phyloP scores from a whole-genome alignment of 2,797 vertebrate genomes.

The Phyllotis vaccarum region DNA sequence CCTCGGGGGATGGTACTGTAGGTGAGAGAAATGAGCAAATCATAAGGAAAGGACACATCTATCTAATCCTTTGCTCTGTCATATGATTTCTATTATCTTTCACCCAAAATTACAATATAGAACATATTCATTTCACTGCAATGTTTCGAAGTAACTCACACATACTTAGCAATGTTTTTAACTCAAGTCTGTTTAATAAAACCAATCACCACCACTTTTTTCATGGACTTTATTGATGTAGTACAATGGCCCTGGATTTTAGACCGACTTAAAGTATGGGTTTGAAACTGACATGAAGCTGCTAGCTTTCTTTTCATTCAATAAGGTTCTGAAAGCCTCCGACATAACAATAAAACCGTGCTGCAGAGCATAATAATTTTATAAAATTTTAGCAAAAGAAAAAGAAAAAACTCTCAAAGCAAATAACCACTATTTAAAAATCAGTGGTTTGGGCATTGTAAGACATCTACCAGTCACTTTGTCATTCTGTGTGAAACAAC shows the following conservation, averaged over 20 bases:
- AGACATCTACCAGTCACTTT: not conserved
- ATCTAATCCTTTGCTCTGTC: not conserved
- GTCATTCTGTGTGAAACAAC: not conserved
- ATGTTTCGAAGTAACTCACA: not conserved
- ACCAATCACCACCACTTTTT: not conserved
- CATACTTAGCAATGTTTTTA: not conserved
- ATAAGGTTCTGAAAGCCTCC: not conserved
- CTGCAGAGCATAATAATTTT: not conserved
- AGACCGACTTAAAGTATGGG: not conserved
- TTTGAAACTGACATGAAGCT: not conserved
- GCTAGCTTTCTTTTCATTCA: not conserved
- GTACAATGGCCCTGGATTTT: not conserved
- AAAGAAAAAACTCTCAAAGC: not conserved
- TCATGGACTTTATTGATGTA: not conserved
- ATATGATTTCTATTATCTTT: not conserved
- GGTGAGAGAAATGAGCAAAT: not conserved
- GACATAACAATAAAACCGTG: not conserved
- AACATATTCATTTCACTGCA: not conserved
- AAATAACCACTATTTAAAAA: constrained; percentile 3
- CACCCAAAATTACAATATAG: not conserved
- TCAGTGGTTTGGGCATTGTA: not conserved
- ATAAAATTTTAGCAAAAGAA: not conserved
- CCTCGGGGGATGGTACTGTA: no score
- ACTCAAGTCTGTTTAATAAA: not conserved
- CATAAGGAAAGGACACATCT: not conserved